Percentiles rank a stretch among this genome's conserved stretches.
phyloP scores from a whole-genome alignment of 2,888 invertebrate species.

The Girardia tigrina region DNA sequence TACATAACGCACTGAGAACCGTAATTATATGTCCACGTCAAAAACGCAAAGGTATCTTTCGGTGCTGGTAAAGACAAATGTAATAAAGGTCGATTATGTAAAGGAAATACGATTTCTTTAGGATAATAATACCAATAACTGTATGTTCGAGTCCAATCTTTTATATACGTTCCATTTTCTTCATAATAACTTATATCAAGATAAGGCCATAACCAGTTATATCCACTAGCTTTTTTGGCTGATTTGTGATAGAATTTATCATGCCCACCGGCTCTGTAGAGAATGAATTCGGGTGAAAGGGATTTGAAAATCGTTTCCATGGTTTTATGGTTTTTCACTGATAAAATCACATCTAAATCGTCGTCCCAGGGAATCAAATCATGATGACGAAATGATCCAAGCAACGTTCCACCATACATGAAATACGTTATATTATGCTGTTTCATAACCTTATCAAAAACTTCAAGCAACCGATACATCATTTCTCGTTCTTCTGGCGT shows the following conservation, averaged over 20 bases:
- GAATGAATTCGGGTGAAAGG: constrained; percentile 29
- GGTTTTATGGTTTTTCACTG: neutral
- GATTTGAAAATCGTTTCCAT: constrained; percentile 21
- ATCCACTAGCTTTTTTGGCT: constrained; percentile 34
- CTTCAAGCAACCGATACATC: constrained; percentile 25
- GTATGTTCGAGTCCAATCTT: constrained; percentile 38
- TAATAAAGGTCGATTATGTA: constrained; percentile 38
- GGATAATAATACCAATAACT: constrained; percentile 35
- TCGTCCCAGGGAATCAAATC: constrained; percentile 39
- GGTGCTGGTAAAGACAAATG: constrained; percentile 38
- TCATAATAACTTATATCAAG: constrained; percentile 39
- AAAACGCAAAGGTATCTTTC: constrained; percentile 37
- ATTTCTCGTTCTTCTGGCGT: neutral
- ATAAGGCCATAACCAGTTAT: constrained; percentile 39
- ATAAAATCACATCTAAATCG: constrained; percentile 38
- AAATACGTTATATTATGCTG: constrained; percentile 37
- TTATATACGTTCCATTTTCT: constrained; percentile 39
- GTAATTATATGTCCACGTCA: constrained; percentile 37
- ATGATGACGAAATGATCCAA: constrained; percentile 39
- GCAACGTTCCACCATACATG: constrained; percentile 38
- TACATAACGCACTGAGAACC: constrained; percentile 36
- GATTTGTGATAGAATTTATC: constrained; percentile 38
- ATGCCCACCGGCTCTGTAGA: constrained; percentile 35
- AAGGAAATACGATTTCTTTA: constrained; percentile 38
- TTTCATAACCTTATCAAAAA: constrained; percentile 29